Evolutionary conservation across 2,888 invertebrate genomes (phyloP).

Genomic region (Odiellus spinosus): DNA sequence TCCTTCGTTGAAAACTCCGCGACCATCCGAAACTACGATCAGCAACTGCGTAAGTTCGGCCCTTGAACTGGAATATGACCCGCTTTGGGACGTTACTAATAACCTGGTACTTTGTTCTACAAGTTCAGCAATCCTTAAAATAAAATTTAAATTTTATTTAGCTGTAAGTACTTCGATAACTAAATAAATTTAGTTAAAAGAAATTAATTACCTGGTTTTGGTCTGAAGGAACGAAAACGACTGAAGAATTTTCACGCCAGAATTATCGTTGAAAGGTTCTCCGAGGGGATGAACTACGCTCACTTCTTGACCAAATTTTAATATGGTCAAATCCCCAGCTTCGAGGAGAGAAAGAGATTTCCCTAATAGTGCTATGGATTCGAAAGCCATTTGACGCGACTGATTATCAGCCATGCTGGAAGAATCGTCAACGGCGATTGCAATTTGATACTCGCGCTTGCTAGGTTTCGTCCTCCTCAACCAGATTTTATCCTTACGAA

Average conservation of each 20-base stretch:
- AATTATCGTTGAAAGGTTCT: conserved; percentile 69
- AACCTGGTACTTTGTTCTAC: conserved; percentile 56
- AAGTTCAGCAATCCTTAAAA: conserved; percentile 53
- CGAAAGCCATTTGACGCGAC: conserved; percentile 64
- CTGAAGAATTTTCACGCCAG: conserved; percentile 45
- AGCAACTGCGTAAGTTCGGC: conserved; percentile 59
- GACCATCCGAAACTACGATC: conserved; percentile 84
- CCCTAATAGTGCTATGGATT: conserved; percentile 76
- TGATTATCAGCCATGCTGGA: conserved; percentile 43
- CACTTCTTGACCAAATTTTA: conserved; percentile 73
- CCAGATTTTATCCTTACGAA: conserved; percentile 99
- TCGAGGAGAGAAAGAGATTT: conserved; percentile 80
- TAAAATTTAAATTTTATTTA: too few relatives aligned
- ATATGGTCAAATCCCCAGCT: conserved; percentile 76
- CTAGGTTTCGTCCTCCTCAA: conserved; percentile 84
- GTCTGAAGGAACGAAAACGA: conserved; percentile 30
- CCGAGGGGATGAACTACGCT: conserved; percentile 72
- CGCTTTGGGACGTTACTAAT: conserved; percentile 29
- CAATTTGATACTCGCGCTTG: conserved; percentile 87
- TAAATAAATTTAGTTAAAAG: too few relatives aligned
- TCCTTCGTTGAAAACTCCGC: conserved; percentile 70
- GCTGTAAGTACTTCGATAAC: too few relatives aligned
- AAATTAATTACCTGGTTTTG: conserved; percentile 24
- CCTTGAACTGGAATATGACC: neutral
- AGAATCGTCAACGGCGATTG: conserved; percentile 92